Conservation (phyloP, 1,140 invertebrate genomes). For the Trichogramma pretiosum region DNA sequence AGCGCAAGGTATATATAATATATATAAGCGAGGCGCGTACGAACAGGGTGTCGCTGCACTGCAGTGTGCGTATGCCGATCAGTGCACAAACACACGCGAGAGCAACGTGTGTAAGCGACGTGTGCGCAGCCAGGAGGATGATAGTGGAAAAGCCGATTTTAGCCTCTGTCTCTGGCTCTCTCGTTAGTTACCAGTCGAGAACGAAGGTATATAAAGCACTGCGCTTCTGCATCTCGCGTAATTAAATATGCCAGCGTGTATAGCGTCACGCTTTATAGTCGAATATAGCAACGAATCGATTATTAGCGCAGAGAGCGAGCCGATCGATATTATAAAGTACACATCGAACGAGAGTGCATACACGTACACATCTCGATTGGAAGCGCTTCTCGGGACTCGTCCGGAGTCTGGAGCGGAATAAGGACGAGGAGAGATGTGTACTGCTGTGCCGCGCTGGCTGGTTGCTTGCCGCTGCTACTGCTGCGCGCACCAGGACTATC, state of each 20-base stretch:
- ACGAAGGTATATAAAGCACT: too few relatives aligned
- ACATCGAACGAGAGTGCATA: background rate
- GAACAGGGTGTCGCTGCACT: too few relatives aligned
- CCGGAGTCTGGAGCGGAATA: slow-evolving; percentile 7
- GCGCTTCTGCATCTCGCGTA: background rate
- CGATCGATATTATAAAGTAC: slow-evolving; percentile 7
- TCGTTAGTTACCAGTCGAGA: too few relatives aligned
- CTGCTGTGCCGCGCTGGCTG: too few relatives aligned
- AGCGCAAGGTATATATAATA: too few relatives aligned
- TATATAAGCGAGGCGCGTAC: too few relatives aligned
- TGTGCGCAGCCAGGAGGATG: slow-evolving; percentile 6
- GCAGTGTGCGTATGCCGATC: too few relatives aligned
- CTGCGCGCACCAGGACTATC: slow-evolving; percentile 12
- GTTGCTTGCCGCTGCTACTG: too few relatives aligned
- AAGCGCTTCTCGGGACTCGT: background rate
- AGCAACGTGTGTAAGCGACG: too few relatives aligned
- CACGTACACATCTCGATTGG: too few relatives aligned
- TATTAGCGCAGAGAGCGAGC: slow-evolving; percentile 4
- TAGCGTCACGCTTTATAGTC: slow-evolving; percentile 1
- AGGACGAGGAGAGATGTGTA: slow-evolving; percentile 4
- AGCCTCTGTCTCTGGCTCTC: background rate
- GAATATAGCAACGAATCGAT: slow-evolving; percentile 18
- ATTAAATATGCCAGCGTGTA: slow-evolving; percentile 13
- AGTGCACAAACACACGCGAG: too few relatives aligned
- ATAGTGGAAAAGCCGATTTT: slow-evolving; percentile 5